Percentiles rank a stretch among this genome's conserved stretches.
These are phyloP conservation scores for Patiria miniata DNA, from an alignment of 35 echinoderm and acorn worm genomes.

Conservation along the genomic window DNA sequence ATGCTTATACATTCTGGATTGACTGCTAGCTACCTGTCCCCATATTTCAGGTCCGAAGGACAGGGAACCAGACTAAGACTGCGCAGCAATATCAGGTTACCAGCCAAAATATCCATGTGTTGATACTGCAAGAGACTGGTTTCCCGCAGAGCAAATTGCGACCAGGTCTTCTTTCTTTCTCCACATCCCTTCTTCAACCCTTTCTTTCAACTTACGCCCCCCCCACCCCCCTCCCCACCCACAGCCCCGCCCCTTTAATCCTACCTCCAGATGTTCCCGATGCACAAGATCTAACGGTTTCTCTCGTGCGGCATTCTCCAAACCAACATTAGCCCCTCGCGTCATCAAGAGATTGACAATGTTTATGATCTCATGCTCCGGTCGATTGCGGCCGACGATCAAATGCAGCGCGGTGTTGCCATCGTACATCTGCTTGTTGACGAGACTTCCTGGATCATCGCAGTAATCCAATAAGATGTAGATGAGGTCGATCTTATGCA, in stretches of 20 bases:
- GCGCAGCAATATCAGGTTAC: too few species aligned
- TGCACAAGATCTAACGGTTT: neutral
- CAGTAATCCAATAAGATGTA: neutral
- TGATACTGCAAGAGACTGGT: too few species aligned
- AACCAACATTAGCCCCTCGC: conserved; percentile 29
- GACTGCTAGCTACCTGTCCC: too few species aligned
- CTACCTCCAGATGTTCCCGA: conserved; percentile 7
- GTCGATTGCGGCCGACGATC: conserved; percentile 31
- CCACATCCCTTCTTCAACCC: too few species aligned
- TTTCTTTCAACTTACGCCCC: too few species aligned
- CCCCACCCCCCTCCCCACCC: too few species aligned
- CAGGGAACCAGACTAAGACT: too few species aligned
- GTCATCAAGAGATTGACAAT: conserved; percentile 12
- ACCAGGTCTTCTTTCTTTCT: too few species aligned
- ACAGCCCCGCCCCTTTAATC: neutral
- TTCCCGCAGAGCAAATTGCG: too few species aligned
- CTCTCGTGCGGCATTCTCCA: conserved; percentile 36
- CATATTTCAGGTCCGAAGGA: too few species aligned
- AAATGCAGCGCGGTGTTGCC: conserved; percentile 72
- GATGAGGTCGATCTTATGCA: conserved; percentile 34
- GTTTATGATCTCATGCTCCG: neutral
- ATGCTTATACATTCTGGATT: too few species aligned
- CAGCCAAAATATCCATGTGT: too few species aligned
- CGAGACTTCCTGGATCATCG: conserved; percentile 34
- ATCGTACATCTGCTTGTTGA: conserved; percentile 40